These are phyloP conservation scores for Synodontis membranacea DNA, from an alignment of 2,113 vertebrate species.

Conservation along the genomic window DNA sequence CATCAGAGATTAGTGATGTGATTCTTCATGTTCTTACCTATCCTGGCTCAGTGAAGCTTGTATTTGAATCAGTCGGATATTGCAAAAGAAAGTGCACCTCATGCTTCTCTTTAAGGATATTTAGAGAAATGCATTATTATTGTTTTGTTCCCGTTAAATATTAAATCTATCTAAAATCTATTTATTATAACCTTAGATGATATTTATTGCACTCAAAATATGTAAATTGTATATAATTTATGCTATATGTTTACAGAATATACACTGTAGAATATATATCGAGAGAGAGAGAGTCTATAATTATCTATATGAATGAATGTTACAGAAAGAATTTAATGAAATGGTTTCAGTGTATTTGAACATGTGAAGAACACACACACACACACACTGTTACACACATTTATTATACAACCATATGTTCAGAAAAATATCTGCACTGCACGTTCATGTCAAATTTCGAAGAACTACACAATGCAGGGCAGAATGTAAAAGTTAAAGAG, in stretches of 20 bases:
- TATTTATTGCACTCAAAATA: constrained; percentile 6
- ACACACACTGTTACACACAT: background rate
- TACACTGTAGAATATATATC: background rate
- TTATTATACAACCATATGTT: background rate
- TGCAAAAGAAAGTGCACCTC: background rate
- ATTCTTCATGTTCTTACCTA: background rate
- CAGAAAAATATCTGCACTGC: background rate
- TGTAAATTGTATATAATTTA: constrained; percentile 20
- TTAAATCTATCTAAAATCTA: background rate
- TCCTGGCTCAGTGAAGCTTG: background rate
- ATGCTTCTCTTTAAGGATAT: background rate
- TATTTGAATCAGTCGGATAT: background rate
- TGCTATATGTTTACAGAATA: background rate
- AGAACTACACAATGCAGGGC: background rate
- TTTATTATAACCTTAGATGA: constrained; percentile 3
- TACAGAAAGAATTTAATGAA: background rate
- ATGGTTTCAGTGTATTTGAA: background rate
- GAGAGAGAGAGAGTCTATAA: background rate
- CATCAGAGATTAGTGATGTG: background rate
- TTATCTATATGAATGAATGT: background rate
- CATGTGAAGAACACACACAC: background rate
- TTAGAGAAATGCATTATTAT: background rate
- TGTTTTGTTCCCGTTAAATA: background rate
- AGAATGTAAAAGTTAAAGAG: background rate
- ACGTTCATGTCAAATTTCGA: background rate